Conservation (phyloP, 37 sponge, comb jelly and placozoan species). For the Halichondria panicea region DNA sequence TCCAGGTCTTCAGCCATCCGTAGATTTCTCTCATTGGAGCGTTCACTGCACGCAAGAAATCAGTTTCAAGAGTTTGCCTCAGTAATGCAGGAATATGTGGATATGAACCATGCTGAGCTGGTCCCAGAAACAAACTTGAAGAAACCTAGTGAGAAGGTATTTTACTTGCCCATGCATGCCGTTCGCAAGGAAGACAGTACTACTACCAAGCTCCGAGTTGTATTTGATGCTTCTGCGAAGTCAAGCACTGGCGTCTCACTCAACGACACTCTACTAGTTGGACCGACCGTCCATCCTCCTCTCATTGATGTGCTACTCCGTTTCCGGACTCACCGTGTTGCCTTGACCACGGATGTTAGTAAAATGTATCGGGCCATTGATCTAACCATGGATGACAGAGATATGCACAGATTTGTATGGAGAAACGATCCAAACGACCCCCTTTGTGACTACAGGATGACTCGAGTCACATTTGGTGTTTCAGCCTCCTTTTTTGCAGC, state of each 20-base stretch:
- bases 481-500: slow-evolving; percentile 15
- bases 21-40: slow-evolving; percentile 30
- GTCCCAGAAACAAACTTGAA: slow-evolving; percentile 17
- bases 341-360: slow-evolving; percentile 9
- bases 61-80: slow-evolving; percentile 8
- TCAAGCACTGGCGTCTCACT: slow-evolving; percentile 22
- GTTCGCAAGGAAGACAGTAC: slow-evolving; percentile 18
- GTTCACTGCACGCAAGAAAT: slow-evolving; percentile 19
- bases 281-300: slow-evolving; percentile 5
- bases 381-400: slow-evolving; percentile 4
- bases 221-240: slow-evolving; percentile 32
- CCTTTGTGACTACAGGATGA: neutral
- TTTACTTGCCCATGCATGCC: slow-evolving; percentile 42
- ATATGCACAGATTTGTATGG: slow-evolving; percentile 15
- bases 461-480: slow-evolving; percentile 10
- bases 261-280: slow-evolving; percentile 22
- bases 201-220: slow-evolving; percentile 20
- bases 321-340: slow-evolving; percentile 24
- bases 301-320: slow-evolving; percentile 13
- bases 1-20: slow-evolving; percentile 25
- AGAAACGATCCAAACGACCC: too few relatives aligned
- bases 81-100: slow-evolving; percentile 28
- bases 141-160: slow-evolving; percentile 8
- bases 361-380: slow-evolving; percentile 9
- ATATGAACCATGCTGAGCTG: slow-evolving; percentile 22